Conservation (phyloP, 1,140 invertebrate species). For the Antheraea pernyi region DNA sequence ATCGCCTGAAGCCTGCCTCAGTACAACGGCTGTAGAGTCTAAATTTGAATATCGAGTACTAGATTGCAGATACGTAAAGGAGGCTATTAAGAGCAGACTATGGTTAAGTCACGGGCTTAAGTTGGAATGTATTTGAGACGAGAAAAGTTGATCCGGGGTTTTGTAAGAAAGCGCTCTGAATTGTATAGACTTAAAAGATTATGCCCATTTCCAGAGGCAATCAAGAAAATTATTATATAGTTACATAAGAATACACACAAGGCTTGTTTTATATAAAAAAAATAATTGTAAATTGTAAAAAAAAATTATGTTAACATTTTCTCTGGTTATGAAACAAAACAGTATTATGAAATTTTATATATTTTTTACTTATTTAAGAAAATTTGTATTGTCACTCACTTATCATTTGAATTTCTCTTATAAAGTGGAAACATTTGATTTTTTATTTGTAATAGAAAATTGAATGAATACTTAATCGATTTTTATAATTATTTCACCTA, state of each 20-base stretch:
- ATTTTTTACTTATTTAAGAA: too few species aligned
- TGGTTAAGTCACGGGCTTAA: slow-evolving; percentile 60
- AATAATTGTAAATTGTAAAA: too few species aligned
- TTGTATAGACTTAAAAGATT: slow-evolving; percentile 5
- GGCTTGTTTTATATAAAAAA: too few species aligned
- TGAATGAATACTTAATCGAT: too few species aligned
- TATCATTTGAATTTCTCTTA: too few species aligned
- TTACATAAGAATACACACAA: not conserved
- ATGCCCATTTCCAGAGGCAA: not conserved
- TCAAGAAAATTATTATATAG: not conserved
- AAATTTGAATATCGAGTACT: not conserved
- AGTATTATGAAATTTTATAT: too few species aligned
- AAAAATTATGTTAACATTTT: too few species aligned
- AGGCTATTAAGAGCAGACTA: slow-evolving; percentile 56
- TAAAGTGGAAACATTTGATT: too few species aligned
- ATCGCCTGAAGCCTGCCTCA: not conserved
- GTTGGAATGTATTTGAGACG: slow-evolving; percentile 63
- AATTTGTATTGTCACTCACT: too few species aligned
- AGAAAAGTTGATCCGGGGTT: slow-evolving; percentile 42
- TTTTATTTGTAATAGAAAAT: too few species aligned
- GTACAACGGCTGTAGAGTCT: not conserved
- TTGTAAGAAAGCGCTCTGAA: slow-evolving; percentile 51
- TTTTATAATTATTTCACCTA: too few species aligned
- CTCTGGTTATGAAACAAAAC: too few species aligned
- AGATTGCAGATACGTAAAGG: slow-evolving; percentile 62